A percentile compares a stretch with the other conserved stretches of the same genome.
Evolutionary conservation across 2,888 invertebrate genomes (phyloP).

Genomic region (Volucella zonaria): DNA sequence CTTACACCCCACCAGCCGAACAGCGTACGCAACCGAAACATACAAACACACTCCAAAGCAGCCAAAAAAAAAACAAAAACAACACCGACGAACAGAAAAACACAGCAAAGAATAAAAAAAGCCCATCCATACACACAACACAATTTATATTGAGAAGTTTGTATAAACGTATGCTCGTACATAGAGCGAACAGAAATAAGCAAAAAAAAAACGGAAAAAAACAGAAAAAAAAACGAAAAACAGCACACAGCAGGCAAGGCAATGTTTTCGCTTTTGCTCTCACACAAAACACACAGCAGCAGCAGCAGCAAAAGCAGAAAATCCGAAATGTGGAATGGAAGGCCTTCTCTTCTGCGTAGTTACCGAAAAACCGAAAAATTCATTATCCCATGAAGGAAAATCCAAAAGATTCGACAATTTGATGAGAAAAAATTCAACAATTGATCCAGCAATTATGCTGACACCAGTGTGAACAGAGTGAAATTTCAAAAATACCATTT

Average conservation of each 20-base stretch:
- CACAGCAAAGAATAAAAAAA: constrained; percentile 33
- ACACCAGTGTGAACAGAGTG: constrained; percentile 38
- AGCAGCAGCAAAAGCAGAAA: constrained; percentile 34
- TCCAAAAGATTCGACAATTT: constrained; percentile 35
- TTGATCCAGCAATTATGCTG: constrained; percentile 47
- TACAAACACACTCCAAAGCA: constrained; percentile 51
- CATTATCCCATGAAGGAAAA: constrained; percentile 59
- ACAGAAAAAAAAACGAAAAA: constrained; percentile 46
- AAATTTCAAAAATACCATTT: constrained; percentile 36
- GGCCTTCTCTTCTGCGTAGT: constrained; percentile 74
- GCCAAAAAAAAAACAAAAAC: constrained; percentile 27
- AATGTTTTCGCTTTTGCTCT: constrained; percentile 68
- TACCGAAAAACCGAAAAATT: constrained; percentile 73
- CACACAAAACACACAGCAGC: constrained; percentile 19
- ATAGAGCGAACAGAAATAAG: constrained; percentile 23
- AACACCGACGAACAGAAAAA: constrained; percentile 23
- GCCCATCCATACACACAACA: constrained; percentile 62
- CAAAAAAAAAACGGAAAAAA: constrained; percentile 19
- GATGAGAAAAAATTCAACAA: constrained; percentile 34
- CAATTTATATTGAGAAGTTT: constrained; percentile 61
- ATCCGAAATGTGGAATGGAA: constrained; percentile 72
- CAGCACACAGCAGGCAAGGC: constrained; percentile 58
- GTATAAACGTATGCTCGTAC: constrained; percentile 43
- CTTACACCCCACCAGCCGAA: too few relatives aligned
- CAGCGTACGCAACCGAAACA: constrained; percentile 36